These are phyloP conservation scores for Thamnophis sirtalis DNA, from an alignment of 2,113 vertebrate genomes.

Conservation along the genomic window DNA sequence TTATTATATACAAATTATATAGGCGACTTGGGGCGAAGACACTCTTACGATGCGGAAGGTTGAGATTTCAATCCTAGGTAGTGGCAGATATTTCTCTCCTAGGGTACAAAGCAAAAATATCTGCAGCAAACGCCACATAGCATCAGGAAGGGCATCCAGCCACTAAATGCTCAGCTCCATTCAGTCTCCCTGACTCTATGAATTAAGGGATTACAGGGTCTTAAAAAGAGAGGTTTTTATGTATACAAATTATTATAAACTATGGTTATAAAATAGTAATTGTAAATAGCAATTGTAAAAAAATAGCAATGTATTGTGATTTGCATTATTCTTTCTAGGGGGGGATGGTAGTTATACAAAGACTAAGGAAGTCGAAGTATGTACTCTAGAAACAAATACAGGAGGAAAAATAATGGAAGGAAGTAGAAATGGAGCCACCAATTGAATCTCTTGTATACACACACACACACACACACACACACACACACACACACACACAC, in stretches of 20 bases:
- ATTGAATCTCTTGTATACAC: neutral
- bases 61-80: neutral
- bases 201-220: neutral
- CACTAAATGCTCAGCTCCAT: neutral
- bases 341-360: neutral
- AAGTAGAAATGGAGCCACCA: neutral
- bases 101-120: neutral
- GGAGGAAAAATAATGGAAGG: neutral
- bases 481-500: no score
- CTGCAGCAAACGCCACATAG: neutral
- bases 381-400: neutral
- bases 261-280: neutral
- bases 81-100: neutral
- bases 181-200: neutral
- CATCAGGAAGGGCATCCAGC: neutral
- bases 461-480: no score
- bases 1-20: neutral
- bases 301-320: neutral
- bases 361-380: neutral
- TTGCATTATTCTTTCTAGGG: neutral
- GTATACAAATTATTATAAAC: neutral
- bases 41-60: neutral
- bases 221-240: neutral
- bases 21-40: neutral
- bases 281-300: neutral